Conservation (phyloP, 2,797 vertebrate genomes). For the Semaprochilodus insignis region DNA sequence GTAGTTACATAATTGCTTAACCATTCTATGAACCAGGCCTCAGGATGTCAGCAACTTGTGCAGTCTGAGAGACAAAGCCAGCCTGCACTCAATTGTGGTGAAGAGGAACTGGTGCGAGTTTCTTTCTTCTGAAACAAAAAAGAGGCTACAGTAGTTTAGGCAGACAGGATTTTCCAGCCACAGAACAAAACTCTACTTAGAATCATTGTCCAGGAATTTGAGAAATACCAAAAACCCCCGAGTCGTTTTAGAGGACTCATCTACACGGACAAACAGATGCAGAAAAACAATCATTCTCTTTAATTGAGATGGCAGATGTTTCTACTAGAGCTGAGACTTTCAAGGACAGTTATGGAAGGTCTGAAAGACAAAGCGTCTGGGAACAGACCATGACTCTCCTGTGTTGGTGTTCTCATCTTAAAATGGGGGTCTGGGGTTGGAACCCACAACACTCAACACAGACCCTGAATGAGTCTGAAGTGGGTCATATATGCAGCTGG, state of each 20-base stretch:
- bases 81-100: conserved; percentile 79
- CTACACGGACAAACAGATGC: conserved; percentile 77
- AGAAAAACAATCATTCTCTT: conserved; percentile 53
- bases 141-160: conserved; percentile 73
- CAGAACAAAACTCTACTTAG: conserved; percentile 72
- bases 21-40: conserved; percentile 55
- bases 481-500: conserved; percentile 69
- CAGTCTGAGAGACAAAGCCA: conserved; percentile 64
- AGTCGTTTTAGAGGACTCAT: conserved; percentile 77
- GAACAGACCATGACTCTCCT: conserved; percentile 66
- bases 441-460: conserved; percentile 78
- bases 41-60: conserved; percentile 68
- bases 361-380: conserved; percentile 71
- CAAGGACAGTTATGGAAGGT: conserved; percentile 52
- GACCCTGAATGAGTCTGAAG: conserved; percentile 71
- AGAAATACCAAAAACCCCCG: conserved; percentile 78
- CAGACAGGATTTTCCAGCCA: conserved; percentile 76
- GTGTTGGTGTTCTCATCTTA: conserved; percentile 68
- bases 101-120: conserved; percentile 68
- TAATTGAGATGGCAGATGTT: conserved; percentile 21
- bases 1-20: conserved; percentile 61
- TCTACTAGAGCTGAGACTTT: conserved; percentile 52
- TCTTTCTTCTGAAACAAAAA: conserved; percentile 75
- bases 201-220: conserved; percentile 78
- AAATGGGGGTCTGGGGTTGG: conserved; percentile 69